These are phyloP conservation scores for Circaetus cinerascens DNA, from an alignment of 2,113 vertebrate species.

Conservation along the genomic window DNA sequence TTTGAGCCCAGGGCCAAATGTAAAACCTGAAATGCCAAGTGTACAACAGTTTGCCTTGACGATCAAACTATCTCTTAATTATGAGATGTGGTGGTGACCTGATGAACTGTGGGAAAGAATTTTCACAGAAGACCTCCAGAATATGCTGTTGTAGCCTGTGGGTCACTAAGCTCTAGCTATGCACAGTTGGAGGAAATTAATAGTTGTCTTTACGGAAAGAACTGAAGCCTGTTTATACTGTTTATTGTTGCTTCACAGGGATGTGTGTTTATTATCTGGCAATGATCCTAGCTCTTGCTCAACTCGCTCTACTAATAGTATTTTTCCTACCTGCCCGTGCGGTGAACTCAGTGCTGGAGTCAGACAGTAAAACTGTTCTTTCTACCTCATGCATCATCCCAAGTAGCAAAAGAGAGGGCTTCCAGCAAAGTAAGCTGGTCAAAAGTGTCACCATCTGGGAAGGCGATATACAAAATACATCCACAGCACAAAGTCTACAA, in stretches of 20 bases:
- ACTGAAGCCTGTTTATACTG: neutral
- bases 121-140: neutral
- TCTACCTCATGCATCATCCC: neutral
- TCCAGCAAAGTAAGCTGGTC: neutral
- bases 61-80: neutral
- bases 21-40: neutral
- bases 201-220: neutral
- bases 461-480: neutral
- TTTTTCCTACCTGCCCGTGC: neutral
- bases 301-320: neutral
- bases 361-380: neutral
- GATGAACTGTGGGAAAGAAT: neutral
- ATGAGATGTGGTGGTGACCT: neutral
- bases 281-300: neutral
- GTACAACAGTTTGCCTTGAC: neutral
- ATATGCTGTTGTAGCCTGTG: neutral
- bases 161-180: neutral
- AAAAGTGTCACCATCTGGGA: neutral
- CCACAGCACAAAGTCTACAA: neutral
- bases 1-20: neutral
- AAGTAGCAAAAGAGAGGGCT: neutral
- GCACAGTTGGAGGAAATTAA: neutral
- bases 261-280: constrained; percentile 8
- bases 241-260: neutral
- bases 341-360: neutral